Conservation (phyloP, 1,140 invertebrate genomes). For the Pseudomyrmex sp. region DNA sequence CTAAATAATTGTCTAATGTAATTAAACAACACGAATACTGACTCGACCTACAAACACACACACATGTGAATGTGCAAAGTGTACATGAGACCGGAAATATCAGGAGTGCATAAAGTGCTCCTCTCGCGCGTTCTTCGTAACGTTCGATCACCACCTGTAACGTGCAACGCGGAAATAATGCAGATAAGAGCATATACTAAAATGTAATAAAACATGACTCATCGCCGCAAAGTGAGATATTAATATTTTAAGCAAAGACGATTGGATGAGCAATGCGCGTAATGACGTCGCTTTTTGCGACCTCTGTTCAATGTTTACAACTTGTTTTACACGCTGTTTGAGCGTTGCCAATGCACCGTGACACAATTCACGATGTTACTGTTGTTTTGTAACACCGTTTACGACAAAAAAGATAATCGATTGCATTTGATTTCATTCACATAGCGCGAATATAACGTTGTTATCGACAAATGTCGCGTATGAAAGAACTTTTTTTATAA, state of each 20-base stretch:
- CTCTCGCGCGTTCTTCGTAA: neutral
- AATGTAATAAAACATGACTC: conserved; percentile 20
- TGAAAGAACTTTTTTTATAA: no score
- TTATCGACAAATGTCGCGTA: no score
- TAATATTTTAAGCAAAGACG: conserved; percentile 10
- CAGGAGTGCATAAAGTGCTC: conserved; percentile 27
- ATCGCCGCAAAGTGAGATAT: neutral
- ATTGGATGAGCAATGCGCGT: no score
- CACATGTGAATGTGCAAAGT: conserved; percentile 12
- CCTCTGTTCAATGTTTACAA: no score
- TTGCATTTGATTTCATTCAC: no score
- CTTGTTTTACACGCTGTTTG: no score
- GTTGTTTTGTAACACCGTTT: no score
- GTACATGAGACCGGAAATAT: conserved; percentile 38
- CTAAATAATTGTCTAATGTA: neutral
- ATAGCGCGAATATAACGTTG: no score
- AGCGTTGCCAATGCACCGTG: no score
- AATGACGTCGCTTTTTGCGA: conserved; percentile 21
- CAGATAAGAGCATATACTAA: neutral
- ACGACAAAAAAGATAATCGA: no score
- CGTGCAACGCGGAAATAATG: conserved; percentile 1
- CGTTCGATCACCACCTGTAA: conserved; percentile 11
- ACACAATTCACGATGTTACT: no score
- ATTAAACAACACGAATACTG: neutral
- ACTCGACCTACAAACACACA: no score